Percentiles rank a stretch among this genome's conserved stretches.
Evolutionary conservation across 2,888 invertebrate genomes (phyloP).

Genomic region (Tachystola acroxantha): DNA sequence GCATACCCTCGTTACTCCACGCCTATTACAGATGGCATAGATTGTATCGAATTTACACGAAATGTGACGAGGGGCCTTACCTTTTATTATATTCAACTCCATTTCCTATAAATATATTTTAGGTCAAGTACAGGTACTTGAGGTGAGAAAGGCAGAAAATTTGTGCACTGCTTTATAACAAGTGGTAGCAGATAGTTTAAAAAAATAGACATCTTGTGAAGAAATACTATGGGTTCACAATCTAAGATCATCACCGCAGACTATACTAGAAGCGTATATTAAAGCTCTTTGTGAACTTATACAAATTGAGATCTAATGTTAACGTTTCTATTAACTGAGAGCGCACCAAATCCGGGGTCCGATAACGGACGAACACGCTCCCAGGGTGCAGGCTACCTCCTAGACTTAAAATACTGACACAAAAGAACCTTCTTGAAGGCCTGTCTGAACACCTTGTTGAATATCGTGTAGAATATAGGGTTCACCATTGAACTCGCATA

Average conservation of each 20-base stretch:
- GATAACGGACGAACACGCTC: conserved; percentile 70
- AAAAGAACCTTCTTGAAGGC: conserved; percentile 92
- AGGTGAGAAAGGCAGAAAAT: conserved; percentile 13
- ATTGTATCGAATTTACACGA: too few species aligned
- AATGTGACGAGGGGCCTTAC: too few species aligned
- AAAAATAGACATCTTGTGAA: conserved; percentile 17
- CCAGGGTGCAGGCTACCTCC: conserved; percentile 73
- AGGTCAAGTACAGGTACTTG: conserved; percentile 7
- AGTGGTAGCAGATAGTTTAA: conserved; percentile 12
- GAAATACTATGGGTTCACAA: conserved; percentile 9
- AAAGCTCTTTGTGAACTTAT: conserved; percentile 51
- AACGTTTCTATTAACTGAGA: conserved; percentile 66
- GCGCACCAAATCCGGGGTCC: conserved; percentile 64
- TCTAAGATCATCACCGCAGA: conserved; percentile 18
- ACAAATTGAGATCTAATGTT: conserved; percentile 67
- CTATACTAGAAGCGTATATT: conserved; percentile 38
- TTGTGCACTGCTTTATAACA: conserved; percentile 19
- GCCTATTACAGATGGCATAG: background rate
- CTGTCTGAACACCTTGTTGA: conserved; percentile 95
- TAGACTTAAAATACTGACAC: conserved; percentile 82
- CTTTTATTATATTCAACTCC: too few species aligned
- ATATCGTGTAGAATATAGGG: conserved; percentile 97
- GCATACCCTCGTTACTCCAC: too few species aligned
- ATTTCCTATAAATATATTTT: too few species aligned
- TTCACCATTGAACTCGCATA: conserved; percentile 97